A percentile compares a stretch with the other conserved stretches of the same genome.
Evolutionary conservation across 2,797 vertebrate species (phyloP).

Genomic region (Trachops cirrhosus): DNA sequence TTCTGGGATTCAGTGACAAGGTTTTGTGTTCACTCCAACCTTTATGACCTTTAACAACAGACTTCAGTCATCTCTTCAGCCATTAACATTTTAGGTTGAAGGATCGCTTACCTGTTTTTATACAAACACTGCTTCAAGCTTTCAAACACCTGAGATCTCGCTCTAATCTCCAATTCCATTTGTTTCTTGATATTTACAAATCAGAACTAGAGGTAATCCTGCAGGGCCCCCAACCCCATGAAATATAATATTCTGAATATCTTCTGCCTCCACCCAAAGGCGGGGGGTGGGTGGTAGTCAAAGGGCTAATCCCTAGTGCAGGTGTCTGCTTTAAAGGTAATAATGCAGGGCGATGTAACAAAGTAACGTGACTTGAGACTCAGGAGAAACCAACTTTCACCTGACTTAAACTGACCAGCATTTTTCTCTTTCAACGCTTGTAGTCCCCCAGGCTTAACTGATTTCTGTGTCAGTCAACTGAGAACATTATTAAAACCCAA

Average conservation of each 20-base stretch:
- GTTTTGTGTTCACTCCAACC: not conserved
- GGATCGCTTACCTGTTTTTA: not conserved
- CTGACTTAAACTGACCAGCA: not conserved
- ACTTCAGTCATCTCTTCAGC: not conserved
- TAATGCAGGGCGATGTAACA: accelerated
- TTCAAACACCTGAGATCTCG: not conserved
- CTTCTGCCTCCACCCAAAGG: not conserved
- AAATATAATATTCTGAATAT: not conserved
- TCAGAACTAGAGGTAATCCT: not conserved
- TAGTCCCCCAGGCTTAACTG: not conserved
- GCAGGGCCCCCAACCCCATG: not conserved
- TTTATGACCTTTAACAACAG: not conserved
- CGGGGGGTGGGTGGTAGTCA: not conserved
- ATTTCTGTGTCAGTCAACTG: not conserved
- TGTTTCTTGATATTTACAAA: not conserved
- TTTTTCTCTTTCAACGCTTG: not conserved
- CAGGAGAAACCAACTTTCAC: not conserved
- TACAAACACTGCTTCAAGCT: not conserved
- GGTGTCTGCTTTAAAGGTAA: not conserved
- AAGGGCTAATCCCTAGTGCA: not conserved
- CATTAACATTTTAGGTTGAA: not conserved
- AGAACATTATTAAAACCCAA: not conserved
- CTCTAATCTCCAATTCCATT: not conserved
- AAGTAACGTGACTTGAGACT: not conserved
- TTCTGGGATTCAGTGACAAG: not conserved